Conservation (phyloP, 2,113 vertebrate species). For the Hymenochirus boettgeri region DNA sequence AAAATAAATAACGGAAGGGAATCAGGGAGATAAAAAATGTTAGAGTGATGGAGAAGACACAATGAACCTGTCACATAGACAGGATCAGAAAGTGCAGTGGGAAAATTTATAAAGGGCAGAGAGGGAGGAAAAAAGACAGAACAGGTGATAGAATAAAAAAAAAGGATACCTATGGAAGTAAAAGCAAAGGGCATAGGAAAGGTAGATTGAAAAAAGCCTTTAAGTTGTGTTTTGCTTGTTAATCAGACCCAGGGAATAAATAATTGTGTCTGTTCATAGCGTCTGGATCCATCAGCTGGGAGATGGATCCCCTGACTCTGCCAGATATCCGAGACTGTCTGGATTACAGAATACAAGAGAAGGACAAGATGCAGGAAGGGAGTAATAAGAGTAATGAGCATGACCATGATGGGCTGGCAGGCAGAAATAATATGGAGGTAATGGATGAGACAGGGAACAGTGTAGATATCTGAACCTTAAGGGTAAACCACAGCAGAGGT, state of each 20-base stretch:
- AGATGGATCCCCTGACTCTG: conserved; percentile 28
- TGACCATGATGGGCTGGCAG: conserved; percentile 24
- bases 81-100: neutral
- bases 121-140: neutral
- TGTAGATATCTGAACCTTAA: neutral
- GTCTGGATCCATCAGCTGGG: conserved; percentile 14
- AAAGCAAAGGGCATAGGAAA: neutral
- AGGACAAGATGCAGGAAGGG: conserved; percentile 14
- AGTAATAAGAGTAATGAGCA: conserved; percentile 35
- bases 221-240: neutral
- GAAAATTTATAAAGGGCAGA: neutral
- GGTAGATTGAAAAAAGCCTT: neutral
- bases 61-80: conserved; percentile 2
- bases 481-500: too few species aligned
- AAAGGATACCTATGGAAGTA: neutral
- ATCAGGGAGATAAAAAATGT: conserved; percentile 24
- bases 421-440: neutral
- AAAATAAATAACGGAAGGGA: conserved; percentile 32
- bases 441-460: neutral
- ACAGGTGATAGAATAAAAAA: neutral
- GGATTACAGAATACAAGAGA: conserved; percentile 12
- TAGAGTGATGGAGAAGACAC: neutral
- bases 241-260: neutral
- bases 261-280: neutral
- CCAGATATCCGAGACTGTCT: conserved; percentile 8